A percentile compares a stretch with the other conserved stretches of the same genome.
Conservation (phyloP, 2,113 vertebrate species). For the Macrotis lagotis region DNA sequence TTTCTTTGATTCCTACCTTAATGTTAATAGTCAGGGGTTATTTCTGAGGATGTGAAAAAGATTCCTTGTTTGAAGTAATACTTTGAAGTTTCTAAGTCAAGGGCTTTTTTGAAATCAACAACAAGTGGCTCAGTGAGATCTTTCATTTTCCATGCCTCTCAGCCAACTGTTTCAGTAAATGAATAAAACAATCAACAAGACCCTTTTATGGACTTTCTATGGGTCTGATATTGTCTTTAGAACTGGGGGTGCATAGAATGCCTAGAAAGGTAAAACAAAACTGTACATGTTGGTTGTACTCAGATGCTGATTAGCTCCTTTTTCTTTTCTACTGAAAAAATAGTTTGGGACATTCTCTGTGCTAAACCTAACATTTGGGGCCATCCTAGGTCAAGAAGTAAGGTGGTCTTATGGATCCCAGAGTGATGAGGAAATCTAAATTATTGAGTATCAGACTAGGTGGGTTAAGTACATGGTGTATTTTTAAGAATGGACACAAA, state of each 20-base stretch:
- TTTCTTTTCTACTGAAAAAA: neutral
- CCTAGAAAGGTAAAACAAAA: neutral
- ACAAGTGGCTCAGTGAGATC: neutral
- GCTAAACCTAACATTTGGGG: neutral
- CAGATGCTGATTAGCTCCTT: neutral
- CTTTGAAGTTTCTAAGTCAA: neutral
- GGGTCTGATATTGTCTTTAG: neutral
- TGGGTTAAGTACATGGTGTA: conserved; percentile 1
- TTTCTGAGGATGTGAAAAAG: neutral
- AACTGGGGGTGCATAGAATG: neutral
- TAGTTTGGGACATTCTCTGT: neutral
- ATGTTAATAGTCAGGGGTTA: neutral
- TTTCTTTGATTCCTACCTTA: neutral
- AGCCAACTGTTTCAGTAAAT: neutral
- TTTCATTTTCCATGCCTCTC: neutral
- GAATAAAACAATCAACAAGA: neutral
- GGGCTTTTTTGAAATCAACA: neutral
- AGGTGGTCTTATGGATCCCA: neutral
- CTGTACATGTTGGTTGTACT: neutral
- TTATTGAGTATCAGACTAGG: neutral
- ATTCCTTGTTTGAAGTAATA: neutral
- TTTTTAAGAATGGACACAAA: neutral
- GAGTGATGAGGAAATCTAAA: neutral
- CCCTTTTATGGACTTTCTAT: neutral
- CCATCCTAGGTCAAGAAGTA: neutral